Evolutionary conservation across 2,797 vertebrate species (phyloP).

Genomic region (Vireo griseus): DNA sequence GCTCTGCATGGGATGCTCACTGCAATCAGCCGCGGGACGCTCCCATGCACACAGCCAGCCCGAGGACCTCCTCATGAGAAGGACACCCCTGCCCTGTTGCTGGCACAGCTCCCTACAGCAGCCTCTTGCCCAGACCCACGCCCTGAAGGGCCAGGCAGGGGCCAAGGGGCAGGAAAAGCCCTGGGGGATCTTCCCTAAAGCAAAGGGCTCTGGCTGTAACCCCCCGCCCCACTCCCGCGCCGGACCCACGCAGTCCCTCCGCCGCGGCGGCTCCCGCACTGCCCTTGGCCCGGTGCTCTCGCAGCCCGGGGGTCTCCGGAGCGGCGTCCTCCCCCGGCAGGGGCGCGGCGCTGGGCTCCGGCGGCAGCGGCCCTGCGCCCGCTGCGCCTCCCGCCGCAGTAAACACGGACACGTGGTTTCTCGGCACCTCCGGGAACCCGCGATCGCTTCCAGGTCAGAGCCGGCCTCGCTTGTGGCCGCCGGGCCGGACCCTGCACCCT

Average conservation of each 20-base stretch:
- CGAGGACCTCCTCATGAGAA: accelerated
- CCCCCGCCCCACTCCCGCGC: background rate
- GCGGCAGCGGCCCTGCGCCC: background rate
- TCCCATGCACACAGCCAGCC: background rate
- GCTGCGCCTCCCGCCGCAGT: background rate
- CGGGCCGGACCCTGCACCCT: background rate
- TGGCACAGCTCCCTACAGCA: background rate
- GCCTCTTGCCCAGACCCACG: background rate
- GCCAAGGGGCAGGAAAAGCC: background rate
- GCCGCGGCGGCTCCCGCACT: background rate
- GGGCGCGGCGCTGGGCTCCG: background rate
- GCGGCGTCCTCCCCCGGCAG: background rate
- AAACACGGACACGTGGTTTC: constrained; percentile 43
- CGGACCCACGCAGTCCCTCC: background rate
- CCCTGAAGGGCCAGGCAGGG: background rate
- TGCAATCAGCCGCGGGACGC: background rate
- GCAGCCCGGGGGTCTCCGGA: background rate
- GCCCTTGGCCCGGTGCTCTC: background rate
- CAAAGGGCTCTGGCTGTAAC: background rate
- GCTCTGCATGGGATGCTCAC: background rate
- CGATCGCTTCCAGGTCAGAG: constrained; percentile 53
- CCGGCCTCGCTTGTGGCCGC: background rate
- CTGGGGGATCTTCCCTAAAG: accelerated
- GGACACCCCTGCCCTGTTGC: background rate
- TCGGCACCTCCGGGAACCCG: constrained; percentile 19